phyloP scores from a whole-genome alignment of 2,888 invertebrate species.

The Platerodrilus igneus region DNA sequence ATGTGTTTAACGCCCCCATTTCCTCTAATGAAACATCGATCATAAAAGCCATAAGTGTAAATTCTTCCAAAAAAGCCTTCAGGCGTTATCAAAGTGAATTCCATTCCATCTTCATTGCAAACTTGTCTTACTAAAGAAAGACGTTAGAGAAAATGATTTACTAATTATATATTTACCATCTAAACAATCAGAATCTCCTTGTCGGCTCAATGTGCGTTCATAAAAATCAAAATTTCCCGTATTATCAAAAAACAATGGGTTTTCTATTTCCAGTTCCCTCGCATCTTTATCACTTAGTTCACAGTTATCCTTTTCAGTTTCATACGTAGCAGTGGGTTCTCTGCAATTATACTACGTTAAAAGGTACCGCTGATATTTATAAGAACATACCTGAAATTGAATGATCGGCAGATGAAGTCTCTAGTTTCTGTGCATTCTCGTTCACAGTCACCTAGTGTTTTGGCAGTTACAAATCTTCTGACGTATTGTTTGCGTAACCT shows the following conservation, averaged over 20 bases:
- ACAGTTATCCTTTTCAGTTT: constrained; percentile 73
- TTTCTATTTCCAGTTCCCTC: constrained; percentile 76
- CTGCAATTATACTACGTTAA: no score
- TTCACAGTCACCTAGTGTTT: constrained; percentile 75
- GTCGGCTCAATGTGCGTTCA: constrained; percentile 70
- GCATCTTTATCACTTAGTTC: constrained; percentile 85
- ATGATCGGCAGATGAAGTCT: constrained; percentile 81
- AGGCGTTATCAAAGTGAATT: constrained; percentile 81
- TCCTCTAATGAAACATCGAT: constrained; percentile 85
- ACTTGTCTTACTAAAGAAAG: constrained; percentile 84
- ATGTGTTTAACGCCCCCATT: constrained; percentile 82
- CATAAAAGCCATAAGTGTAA: constrained; percentile 88
- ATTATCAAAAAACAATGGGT: constrained; percentile 79
- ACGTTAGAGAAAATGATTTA: no score
- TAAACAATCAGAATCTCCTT: constrained; percentile 72
- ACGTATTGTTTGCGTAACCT: constrained; percentile 76
- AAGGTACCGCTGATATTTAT: neutral
- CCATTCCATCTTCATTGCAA: constrained; percentile 92
- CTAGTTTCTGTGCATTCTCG: constrained; percentile 76
- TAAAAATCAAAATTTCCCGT: constrained; percentile 82
- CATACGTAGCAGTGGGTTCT: constrained; percentile 47
- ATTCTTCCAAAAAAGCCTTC: constrained; percentile 87
- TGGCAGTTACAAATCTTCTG: constrained; percentile 66
- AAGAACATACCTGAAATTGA: constrained; percentile 68
- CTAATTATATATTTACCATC: constrained; percentile 61